Percentiles rank a stretch among this genome's conserved stretches.
These are phyloP conservation scores for Idaea dimidiata DNA, from an alignment of 2,888 invertebrate species.

Conservation along the genomic window DNA sequence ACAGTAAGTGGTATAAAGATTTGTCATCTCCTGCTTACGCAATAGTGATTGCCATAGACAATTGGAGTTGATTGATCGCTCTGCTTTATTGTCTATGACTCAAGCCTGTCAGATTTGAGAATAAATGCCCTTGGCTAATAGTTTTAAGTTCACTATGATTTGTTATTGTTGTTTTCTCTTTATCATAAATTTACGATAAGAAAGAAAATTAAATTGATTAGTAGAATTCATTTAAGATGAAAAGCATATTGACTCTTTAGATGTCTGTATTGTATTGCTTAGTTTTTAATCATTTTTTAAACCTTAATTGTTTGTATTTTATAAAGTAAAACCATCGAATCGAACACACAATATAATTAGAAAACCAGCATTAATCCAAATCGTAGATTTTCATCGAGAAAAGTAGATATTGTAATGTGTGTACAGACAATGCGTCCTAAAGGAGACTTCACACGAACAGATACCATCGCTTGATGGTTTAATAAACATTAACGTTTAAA, in stretches of 20 bases:
- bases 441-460: conserved; percentile 20
- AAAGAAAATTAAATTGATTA: background rate
- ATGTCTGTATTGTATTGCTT: background rate
- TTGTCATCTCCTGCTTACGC: conserved; percentile 59
- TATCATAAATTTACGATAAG: background rate
- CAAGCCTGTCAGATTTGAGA: conserved; percentile 39
- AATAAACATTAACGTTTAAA: background rate
- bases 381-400: conserved; percentile 31
- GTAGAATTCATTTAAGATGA: background rate
- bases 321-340: conserved; percentile 1
- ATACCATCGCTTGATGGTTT: background rate
- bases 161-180: background rate
- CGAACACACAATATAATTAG: conserved; percentile 18
- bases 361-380: conserved; percentile 30
- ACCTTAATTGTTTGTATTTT: background rate
- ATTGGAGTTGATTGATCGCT: conserved; percentile 70
- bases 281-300: conserved; percentile 5
- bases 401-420: conserved; percentile 20
- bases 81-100: conserved; percentile 55
- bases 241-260: background rate
- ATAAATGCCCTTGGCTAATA: conserved; percentile 24
- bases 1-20: conserved; percentile 36
- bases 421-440: conserved; percentile 18
- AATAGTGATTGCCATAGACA: conserved; percentile 47
- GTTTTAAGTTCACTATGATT: conserved; percentile 10